These are phyloP conservation scores for Argyra leucocephala DNA, from an alignment of 2,888 invertebrate genomes.

Conservation along the genomic window DNA sequence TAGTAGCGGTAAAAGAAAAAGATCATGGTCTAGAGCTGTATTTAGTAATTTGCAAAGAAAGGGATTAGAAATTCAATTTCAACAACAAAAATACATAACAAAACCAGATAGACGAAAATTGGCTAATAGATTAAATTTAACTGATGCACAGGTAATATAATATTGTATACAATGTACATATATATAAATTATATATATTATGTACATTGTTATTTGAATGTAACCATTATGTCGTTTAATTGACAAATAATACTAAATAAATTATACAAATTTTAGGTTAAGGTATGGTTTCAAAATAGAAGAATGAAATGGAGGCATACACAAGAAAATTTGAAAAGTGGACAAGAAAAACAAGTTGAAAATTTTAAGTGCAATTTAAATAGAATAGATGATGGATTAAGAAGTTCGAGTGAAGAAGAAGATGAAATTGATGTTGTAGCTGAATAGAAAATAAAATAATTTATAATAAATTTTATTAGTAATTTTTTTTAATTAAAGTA, in stretches of 20 bases:
- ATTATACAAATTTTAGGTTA: constrained; percentile 52
- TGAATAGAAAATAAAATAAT: not conserved
- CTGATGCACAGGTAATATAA: constrained; percentile 76
- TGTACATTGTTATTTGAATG: too few relatives aligned
- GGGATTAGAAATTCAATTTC: constrained; percentile 83
- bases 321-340: constrained; percentile 50
- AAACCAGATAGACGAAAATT: constrained; percentile 87
- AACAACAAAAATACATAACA: constrained; percentile 90
- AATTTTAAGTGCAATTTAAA: not conserved
- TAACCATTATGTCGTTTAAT: too few relatives aligned
- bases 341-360: constrained; percentile 36
- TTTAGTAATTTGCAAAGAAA: constrained; percentile 92
- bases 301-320: constrained; percentile 84
- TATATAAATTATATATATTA: too few relatives aligned
- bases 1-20: constrained; percentile 55
- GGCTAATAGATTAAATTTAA: constrained; percentile 82
- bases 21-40: constrained; percentile 91
- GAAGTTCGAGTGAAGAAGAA: constrained; percentile 31
- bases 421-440: constrained; percentile 39
- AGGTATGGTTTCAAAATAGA: constrained; percentile 86
- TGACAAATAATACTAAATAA: too few relatives aligned
- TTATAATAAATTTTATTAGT: too few relatives aligned
- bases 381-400: not conserved
- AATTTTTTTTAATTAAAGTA: too few relatives aligned
- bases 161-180: too few relatives aligned